Evolutionary conservation across 2,797 vertebrate genomes (phyloP), one percentile per base, ranked within the genome.

Genomic region (Gymnoscopelus microlampas): DNA sequence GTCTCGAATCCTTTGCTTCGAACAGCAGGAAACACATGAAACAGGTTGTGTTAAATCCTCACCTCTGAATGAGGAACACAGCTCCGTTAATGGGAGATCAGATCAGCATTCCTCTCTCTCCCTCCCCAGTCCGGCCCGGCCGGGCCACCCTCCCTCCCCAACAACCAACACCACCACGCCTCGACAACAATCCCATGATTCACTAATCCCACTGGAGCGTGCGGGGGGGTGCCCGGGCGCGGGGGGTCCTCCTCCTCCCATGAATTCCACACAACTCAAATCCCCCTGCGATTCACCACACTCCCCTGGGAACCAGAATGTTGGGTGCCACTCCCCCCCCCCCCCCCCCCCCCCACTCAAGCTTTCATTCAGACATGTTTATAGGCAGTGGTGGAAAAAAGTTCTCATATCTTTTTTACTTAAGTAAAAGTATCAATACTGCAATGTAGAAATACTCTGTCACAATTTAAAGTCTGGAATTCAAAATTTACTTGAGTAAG

Each of bases 141-240:
- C 47, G 51, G 61, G 72, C 64, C 66, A 76, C 66, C 44, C 63
- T 15, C 24, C 56, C 29, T 29, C 39, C 61, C 57, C 63, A 74
- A 63, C 62, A 70, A 73, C 60, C 29, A 24, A 60, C 71, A 73
- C 60, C 29, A 24, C 71, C 49, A 83, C 73, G 77, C 72, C 69
- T 77, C 63, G 0, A 71, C 83, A 82, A 76, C 81, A 77, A 74
- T 88, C 88, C 74, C 78, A 79, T 83, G 85, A 89, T 81, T 87
- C 76, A 70, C 29, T 87, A 89, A 91, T 85, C 81, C 82, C 76
- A 74, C 78, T 74, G 71, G 68, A 44, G 39, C 39, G 39, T 44
- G 39, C 39, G 39, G 39, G 39, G 39, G 39, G 39, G 7, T 2
- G 8, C 39, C 39, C 39, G 7, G 39, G 6, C 9, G 39, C 39